Conservation (phyloP, 92 coral and sea anemone species). For the Porites rus region DNA sequence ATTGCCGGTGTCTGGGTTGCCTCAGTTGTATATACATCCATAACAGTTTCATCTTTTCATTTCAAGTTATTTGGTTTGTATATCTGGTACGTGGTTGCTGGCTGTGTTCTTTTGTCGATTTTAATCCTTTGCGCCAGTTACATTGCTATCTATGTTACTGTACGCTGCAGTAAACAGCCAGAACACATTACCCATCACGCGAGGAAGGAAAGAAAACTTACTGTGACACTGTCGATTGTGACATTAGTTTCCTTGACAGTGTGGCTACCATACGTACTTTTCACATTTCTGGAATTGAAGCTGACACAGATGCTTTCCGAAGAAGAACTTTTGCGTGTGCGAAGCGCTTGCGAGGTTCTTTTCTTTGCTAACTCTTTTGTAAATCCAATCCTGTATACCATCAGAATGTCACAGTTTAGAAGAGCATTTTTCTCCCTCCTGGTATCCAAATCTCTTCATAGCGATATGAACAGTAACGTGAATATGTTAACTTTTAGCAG, state of each 20-base stretch:
- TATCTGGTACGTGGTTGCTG: conserved; percentile 23
- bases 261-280: conserved; percentile 29
- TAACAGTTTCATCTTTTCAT: neutral
- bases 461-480: neutral
- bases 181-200: conserved; percentile 5
- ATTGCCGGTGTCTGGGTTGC: conserved; percentile 22
- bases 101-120: conserved; percentile 20
- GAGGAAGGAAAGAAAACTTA: conserved; percentile 22
- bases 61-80: neutral
- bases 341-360: neutral
- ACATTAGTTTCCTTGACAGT: conserved; percentile 24
- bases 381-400: conserved; percentile 40
- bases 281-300: conserved; percentile 15
- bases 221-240: conserved; percentile 46
- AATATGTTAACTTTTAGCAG: neutral
- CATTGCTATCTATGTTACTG: conserved; percentile 20
- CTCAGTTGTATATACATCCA: neutral
- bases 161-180: conserved; percentile 8
- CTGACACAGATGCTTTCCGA: neutral
- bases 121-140: conserved; percentile 15
- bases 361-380: conserved; percentile 50
- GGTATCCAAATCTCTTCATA: neutral
- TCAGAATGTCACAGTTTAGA: conserved; percentile 34
- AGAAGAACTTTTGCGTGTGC: conserved; percentile 7
- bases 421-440: conserved; percentile 21